Evolutionary conservation across 2,797 vertebrate species (phyloP).

Genomic region (Sebastes variabilis): DNA sequence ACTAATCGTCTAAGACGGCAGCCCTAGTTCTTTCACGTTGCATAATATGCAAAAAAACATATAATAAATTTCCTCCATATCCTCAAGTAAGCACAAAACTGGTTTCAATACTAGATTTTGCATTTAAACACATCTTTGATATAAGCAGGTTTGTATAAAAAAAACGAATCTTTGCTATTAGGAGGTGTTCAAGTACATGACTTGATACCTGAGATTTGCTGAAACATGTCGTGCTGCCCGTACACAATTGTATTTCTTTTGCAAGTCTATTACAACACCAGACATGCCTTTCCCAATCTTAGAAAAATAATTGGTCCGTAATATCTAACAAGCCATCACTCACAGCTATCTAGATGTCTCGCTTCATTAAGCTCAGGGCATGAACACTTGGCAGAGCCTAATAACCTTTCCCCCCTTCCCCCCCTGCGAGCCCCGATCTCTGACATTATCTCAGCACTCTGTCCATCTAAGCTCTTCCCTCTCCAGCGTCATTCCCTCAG

Average conservation of each 20-base stretch:
- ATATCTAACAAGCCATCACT: conserved; percentile 14
- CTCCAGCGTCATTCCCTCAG: conserved; percentile 10
- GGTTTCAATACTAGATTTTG: neutral
- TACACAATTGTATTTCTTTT: neutral
- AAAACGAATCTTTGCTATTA: neutral
- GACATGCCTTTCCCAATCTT: neutral
- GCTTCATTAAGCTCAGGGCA: conserved; percentile 48
- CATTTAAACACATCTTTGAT: neutral
- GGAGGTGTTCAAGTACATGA: neutral
- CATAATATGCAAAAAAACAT: neutral
- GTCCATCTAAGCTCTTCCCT: conserved; percentile 13
- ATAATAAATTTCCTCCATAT: neutral
- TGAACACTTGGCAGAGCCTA: conserved; percentile 30
- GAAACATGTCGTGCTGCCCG: neutral
- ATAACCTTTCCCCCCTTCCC: neutral
- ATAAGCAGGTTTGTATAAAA: neutral
- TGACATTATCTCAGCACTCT: conserved; percentile 23
- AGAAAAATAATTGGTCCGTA: conserved; percentile 10
- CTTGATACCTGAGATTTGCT: neutral
- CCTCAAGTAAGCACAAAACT: neutral
- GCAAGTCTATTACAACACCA: conserved; percentile 6
- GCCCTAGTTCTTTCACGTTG: neutral
- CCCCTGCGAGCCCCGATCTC: neutral
- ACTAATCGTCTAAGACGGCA: neutral
- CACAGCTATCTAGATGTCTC: conserved; percentile 21